Base-by-base conservation (phyloP, 2,113 vertebrate genomes). In the Platysternon megacephalum region DNA sequence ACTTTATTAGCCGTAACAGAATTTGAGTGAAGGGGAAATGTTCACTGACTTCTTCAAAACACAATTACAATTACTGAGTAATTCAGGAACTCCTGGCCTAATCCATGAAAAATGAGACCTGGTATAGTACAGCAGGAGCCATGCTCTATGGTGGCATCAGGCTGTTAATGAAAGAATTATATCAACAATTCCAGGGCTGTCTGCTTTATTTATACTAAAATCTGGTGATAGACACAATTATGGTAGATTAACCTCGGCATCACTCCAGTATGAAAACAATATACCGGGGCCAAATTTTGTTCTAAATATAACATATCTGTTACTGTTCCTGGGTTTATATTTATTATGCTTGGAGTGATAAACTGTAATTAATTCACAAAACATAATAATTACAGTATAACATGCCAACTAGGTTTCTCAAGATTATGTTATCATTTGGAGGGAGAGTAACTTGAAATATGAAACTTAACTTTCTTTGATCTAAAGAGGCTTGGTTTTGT, bases 311-410 rank as follows among this genome's bases (percentile, higher is more conserved):
- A 96, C 51, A 55, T 80, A 87, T 87, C 91, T 49, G 53, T 68
- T 91, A 29, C 92, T 83, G 74, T 96, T 94, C 61, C 79, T 48
- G 32, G 6, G 0, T 85, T 92, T 85, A 65, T 94, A 2, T 96
- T 95, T 95, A 74, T 96, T 97, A 95, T 92, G 78, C 86, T 95
- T 97, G 93, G 87, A 89, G 91, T 82, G 74, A 46, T 79, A 94
- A 90, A 94, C 82, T 91, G 78, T 56, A 91, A 58, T 94, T 87
- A 94, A 97, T 85, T 91, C 84, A 61, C 94, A 85, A 52, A 96
- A 96, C 0, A 2, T 42, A 95, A 97, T 97, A 95, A 97, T 97
- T 94, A 87, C 94, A 90, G 49, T 58, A 44, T 85, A 55, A 79
- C 82, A 93, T 87, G 84, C 87, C 49, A 44, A 52, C 49, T 76